Percentiles rank a stretch among this genome's conserved stretches.
Conservation (phyloP, 2,888 invertebrate genomes). For the Crioceris asparagi region DNA sequence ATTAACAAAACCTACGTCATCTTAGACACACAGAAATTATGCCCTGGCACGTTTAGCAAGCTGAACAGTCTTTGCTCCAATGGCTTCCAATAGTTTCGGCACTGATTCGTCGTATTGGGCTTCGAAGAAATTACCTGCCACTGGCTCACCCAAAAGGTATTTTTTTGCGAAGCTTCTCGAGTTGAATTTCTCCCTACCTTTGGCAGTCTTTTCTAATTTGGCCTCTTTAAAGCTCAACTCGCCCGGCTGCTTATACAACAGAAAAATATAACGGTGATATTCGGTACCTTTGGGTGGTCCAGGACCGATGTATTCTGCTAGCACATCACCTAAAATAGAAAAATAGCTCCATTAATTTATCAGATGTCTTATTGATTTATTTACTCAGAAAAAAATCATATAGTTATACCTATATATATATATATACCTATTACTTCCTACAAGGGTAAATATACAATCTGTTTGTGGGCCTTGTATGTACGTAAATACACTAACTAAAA, state of each 20-base stretch:
- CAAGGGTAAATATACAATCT: conserved; percentile 74
- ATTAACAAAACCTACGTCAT: too few relatives aligned
- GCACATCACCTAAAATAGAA: conserved; percentile 37
- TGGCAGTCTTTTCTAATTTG: conserved; percentile 41
- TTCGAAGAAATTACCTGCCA: conserved; percentile 51
- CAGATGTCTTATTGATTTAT: too few relatives aligned
- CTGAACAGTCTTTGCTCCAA: too few relatives aligned
- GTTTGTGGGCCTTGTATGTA: too few relatives aligned
- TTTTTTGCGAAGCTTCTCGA: conserved; percentile 45
- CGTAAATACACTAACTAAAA: too few relatives aligned
- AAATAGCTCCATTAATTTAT: too few relatives aligned
- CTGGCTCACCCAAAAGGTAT: conserved; percentile 46
- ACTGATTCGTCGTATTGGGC: conserved; percentile 28
- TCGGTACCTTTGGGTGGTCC: conserved; percentile 64
- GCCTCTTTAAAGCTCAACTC: conserved; percentile 26
- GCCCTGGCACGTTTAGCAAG: too few relatives aligned
- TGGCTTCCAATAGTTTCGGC: conserved; percentile 15
- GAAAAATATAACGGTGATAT: conserved; percentile 61
- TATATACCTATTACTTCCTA: too few relatives aligned
- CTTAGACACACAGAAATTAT: too few relatives aligned
- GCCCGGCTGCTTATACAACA: conserved; percentile 39
- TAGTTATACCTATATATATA: too few relatives aligned
- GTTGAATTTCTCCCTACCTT: conserved; percentile 47
- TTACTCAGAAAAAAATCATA: too few relatives aligned
- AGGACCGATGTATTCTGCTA: conserved; percentile 56